A percentile compares a stretch with the other conserved stretches of the same genome.
phyloP scores from a whole-genome alignment of 2,797 vertebrate genomes.

The Phoebastria nigripes region DNA sequence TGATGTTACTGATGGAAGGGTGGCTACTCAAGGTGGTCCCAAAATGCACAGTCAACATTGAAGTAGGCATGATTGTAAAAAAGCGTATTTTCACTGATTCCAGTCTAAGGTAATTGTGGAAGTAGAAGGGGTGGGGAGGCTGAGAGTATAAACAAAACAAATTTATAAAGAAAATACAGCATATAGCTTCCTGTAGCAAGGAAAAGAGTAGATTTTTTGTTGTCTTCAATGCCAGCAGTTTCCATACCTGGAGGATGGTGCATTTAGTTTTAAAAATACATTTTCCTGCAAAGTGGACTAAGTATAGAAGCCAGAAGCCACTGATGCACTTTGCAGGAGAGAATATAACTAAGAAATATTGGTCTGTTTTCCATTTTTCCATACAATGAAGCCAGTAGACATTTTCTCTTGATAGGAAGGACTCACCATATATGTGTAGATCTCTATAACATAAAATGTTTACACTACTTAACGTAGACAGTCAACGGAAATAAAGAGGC shows the following conservation, averaged over 20 bases:
- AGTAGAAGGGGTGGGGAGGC: not conserved
- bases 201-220: not conserved
- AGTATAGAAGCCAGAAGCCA: not conserved
- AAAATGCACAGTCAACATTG: fast-evolving
- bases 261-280: not conserved
- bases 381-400: not conserved
- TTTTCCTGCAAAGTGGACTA: not conserved
- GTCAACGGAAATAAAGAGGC: not conserved
- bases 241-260: not conserved
- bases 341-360: not conserved
- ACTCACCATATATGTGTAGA: not conserved
- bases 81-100: not conserved
- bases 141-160: not conserved
- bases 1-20: not conserved
- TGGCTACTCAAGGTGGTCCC: not conserved
- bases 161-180: not conserved
- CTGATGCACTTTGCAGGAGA: not conserved
- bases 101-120: not conserved
- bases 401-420: not conserved
- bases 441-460: not conserved
- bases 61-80: not conserved
- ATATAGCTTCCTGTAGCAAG: not conserved
- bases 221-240: not conserved
- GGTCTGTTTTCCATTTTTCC: not conserved
- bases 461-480: not conserved